These are phyloP conservation scores for Rhizoglyphus robini DNA, from an alignment of 1,140 invertebrate genomes.

Conservation along the genomic window DNA sequence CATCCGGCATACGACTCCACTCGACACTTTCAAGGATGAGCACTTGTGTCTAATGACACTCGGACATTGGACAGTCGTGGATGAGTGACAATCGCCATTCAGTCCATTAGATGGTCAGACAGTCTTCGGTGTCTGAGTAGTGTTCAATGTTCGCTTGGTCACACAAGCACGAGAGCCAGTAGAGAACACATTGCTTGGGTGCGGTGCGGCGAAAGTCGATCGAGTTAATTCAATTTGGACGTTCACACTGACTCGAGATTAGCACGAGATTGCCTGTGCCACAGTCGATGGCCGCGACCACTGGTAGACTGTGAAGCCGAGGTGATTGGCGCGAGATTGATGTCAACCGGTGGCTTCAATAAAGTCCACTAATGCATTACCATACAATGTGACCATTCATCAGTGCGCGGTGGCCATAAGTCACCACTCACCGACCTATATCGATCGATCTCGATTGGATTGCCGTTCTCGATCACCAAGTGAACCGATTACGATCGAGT, in stretches of 20 bases:
- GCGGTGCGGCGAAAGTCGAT: neutral
- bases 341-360: neutral
- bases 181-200: neutral
- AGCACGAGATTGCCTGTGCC: too few species aligned
- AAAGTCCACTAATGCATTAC: neutral
- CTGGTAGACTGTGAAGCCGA: too few species aligned
- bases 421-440: neutral
- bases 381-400: neutral
- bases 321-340: neutral
- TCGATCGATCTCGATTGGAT: neutral
- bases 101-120: neutral
- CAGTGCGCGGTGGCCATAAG: neutral
- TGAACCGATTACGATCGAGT: neutral
- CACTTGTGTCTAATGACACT: neutral
- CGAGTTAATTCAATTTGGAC: neutral
- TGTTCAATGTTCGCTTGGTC: neutral
- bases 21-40: too few species aligned
- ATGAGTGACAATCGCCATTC: neutral
- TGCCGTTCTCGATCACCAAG: neutral
- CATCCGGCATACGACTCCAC: too few species aligned
- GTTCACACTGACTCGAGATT: too few species aligned
- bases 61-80: conserved; percentile 7
- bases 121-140: neutral
- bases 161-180: too few species aligned
- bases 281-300: too few species aligned